These are phyloP conservation scores for Drosophila seguyi DNA, from an alignment of 1,140 invertebrate species.

Conservation along the genomic window DNA sequence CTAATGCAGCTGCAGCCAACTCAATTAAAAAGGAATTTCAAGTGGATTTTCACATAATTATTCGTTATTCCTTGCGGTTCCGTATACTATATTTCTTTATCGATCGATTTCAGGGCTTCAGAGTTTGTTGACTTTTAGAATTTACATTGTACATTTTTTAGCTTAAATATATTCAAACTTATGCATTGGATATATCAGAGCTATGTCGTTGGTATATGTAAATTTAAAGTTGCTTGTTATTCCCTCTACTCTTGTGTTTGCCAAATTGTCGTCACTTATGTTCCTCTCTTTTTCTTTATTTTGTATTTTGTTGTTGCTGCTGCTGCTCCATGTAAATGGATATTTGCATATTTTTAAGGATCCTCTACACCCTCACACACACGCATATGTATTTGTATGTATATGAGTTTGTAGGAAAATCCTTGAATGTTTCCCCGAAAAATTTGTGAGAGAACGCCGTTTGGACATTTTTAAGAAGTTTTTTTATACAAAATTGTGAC, in stretches of 20 bases:
- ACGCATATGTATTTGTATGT: slow-evolving; percentile 29
- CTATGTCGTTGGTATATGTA: slow-evolving; percentile 28
- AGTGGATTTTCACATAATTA: slow-evolving; percentile 60
- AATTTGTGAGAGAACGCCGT: slow-evolving; percentile 47
- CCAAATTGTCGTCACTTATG: slow-evolving; percentile 80
- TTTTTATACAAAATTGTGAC: slow-evolving; percentile 76
- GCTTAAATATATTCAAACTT: slow-evolving; percentile 41
- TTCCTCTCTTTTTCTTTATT: background rate
- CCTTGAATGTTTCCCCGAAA: slow-evolving; percentile 50
- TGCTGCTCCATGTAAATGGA: slow-evolving; percentile 50
- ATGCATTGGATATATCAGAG: slow-evolving; percentile 16
- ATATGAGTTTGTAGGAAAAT: slow-evolving; percentile 27
- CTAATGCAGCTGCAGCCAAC: slow-evolving; percentile 40
- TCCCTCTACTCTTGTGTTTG: slow-evolving; percentile 47
- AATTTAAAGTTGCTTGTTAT: slow-evolving; percentile 46
- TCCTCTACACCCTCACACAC: slow-evolving; percentile 37
- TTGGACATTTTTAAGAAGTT: slow-evolving; percentile 75
- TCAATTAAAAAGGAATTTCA: slow-evolving; percentile 76
- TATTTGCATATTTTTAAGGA: slow-evolving; percentile 76
- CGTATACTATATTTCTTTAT: slow-evolving; percentile 23
- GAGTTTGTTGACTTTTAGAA: slow-evolving; percentile 51
- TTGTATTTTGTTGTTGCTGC: slow-evolving; percentile 26
- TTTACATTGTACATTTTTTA: slow-evolving; percentile 35
- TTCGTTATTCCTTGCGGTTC: slow-evolving; percentile 49
- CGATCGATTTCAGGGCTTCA: slow-evolving; percentile 48